Base-by-base conservation (phyloP, 2,888 invertebrate species). In the Drosophila formosana region DNA sequence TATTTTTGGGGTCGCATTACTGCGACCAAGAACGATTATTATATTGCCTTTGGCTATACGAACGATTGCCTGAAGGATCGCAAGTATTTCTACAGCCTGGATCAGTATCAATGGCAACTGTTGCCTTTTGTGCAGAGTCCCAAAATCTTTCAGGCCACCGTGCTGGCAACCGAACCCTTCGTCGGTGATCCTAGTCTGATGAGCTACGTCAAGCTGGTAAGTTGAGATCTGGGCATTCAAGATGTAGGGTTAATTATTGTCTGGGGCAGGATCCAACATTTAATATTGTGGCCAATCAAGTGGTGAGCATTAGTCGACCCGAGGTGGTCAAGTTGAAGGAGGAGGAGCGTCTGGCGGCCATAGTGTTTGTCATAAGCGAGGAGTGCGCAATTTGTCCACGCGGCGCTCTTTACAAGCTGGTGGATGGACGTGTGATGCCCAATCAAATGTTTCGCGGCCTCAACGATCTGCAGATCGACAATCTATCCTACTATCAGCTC, bases 1-100 rank as follows among this genome's bases (percentile, higher is more conserved):
- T 97, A 95, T 89, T 97, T 97, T 89, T 97, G 97, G 97, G 98
- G 98, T 0, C 95, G 95, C 89, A 95, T 98, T 56, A 94, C 95
- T 75, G 97, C 96, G 1, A 93, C 94, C 0, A 95, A 95, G 75
- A 94, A 94, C 18, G 97, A 97, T 92, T 98, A 98, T 91, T 96
- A 95, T 89, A 94, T 98, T 69, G 96, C 96, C 2, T 96, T 95
- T 86, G 98, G 98, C 11, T 95, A 95, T 75, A 93, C 93, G 23
- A 94, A 94, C 71, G 97, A 98, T 91, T 96, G 95, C 56, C 91
- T 97, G 45, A 91, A 93, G 23, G 95, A 95, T 63, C 94, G 95
- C 86, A 95, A 95, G 75, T 97, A 95, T 91, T 97, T 96, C 90
- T 98, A 97, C 92, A 96, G 96, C 70, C 93, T 93, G 1, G 95